A percentile compares a stretch with the other conserved stretches of the same genome.
Evolutionary conservation across 2,797 vertebrate species (phyloP).

Genomic region (Tadarida brasiliensis): DNA sequence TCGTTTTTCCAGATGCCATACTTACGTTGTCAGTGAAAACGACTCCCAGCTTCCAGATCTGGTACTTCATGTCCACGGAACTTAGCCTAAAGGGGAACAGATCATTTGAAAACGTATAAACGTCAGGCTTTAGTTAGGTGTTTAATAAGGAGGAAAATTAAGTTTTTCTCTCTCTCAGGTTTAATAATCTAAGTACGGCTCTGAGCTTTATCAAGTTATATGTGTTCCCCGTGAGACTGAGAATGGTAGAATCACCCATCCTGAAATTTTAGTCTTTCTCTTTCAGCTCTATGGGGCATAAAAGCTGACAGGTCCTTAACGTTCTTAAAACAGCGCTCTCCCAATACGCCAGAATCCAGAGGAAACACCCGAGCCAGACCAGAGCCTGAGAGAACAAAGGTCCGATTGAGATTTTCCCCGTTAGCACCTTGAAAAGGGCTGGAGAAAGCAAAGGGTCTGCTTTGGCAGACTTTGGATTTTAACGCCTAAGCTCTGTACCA

Average conservation of each 20-base stretch:
- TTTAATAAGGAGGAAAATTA: constrained; percentile 39
- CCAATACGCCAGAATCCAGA: neutral
- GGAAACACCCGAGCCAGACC: neutral
- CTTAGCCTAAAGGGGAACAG: constrained; percentile 92
- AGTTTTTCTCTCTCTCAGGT: neutral
- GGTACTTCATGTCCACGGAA: constrained; percentile 98
- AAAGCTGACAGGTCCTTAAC: neutral
- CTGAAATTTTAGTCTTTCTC: constrained; percentile 46
- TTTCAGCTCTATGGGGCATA: neutral
- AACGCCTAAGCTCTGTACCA: constrained; percentile 88
- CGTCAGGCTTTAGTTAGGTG: constrained; percentile 58
- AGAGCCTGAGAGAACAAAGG: neutral
- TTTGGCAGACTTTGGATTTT: neutral
- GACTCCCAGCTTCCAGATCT: constrained; percentile 98
- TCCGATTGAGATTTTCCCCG: neutral
- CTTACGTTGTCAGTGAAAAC: constrained; percentile 99
- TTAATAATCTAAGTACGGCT: constrained; percentile 63
- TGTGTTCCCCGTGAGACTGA: neutral
- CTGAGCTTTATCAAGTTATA: constrained; percentile 54
- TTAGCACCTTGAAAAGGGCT: neutral
- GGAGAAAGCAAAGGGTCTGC: neutral
- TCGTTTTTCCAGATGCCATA: constrained; percentile 74
- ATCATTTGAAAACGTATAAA: constrained; percentile 68
- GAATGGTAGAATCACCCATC: neutral
- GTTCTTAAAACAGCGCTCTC: neutral